phyloP scores from a whole-genome alignment of 92 coral and sea anemone genomes.

The Porites cylindrica region DNA sequence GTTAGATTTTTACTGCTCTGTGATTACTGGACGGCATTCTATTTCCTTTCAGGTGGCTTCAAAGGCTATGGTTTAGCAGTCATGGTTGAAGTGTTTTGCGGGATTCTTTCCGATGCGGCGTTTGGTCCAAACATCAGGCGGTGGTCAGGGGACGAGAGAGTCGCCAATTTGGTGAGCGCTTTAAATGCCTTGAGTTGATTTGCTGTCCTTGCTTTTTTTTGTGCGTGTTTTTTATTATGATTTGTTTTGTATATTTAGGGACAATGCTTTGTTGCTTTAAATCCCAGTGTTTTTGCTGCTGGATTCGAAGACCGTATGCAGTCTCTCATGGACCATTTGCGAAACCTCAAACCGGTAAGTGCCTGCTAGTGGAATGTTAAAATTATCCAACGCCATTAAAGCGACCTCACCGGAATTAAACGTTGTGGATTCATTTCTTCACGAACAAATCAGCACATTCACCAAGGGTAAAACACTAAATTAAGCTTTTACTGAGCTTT shows the following conservation, averaged over 20 bases:
- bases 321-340: slow-evolving; percentile 88
- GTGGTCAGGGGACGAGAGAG: slow-evolving; percentile 87
- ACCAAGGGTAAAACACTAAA: too few species aligned
- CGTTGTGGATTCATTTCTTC: too few species aligned
- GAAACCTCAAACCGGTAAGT: slow-evolving; percentile 71
- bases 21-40: too few species aligned
- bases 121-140: slow-evolving; percentile 89
- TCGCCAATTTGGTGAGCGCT: slow-evolving; percentile 86
- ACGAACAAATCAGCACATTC: too few species aligned
- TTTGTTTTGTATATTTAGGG: slow-evolving; percentile 65
- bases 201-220: background rate
- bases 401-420: too few species aligned
- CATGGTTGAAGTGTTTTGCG: slow-evolving; percentile 96
- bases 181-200: too few species aligned
- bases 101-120: slow-evolving; percentile 92
- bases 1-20: background rate
- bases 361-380: too few species aligned
- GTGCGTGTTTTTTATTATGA: background rate
- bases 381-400: too few species aligned
- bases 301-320: slow-evolving; percentile 97
- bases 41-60: slow-evolving; percentile 84
- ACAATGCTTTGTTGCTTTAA: slow-evolving; percentile 93
- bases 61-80: slow-evolving; percentile 97
- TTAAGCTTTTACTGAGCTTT: too few species aligned
- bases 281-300: slow-evolving; percentile 90